Conservation (phyloP, 1,140 invertebrate species). For the Meloidogyne hapla region DNA sequence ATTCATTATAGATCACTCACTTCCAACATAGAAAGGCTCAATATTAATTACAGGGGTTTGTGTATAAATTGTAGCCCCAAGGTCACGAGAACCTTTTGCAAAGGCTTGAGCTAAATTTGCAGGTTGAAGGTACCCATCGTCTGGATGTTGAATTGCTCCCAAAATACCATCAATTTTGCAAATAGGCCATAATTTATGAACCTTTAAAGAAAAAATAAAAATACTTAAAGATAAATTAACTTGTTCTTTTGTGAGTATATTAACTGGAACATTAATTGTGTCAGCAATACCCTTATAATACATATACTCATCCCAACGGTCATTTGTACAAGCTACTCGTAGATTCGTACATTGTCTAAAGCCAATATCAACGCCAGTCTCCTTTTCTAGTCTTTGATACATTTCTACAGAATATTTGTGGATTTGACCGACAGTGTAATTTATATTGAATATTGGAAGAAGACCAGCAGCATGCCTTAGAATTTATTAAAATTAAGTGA, state of each 20-base stretch:
- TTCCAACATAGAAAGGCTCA: background rate
- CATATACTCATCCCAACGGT: slow-evolving; percentile 1
- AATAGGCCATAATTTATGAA: slow-evolving; percentile 1
- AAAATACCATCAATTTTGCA: background rate
- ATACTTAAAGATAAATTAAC: background rate
- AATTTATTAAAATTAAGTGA: background rate
- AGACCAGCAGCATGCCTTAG: slow-evolving; percentile 4
- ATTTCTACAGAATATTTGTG: slow-evolving; percentile 6
- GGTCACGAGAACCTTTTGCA: background rate
- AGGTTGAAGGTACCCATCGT: background rate
- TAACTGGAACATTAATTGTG: slow-evolving; percentile 2
- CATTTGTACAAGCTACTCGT: background rate
- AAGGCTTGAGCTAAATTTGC: background rate
- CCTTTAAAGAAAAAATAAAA: background rate
- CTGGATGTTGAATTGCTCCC: background rate
- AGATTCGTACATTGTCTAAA: background rate
- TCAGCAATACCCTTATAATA: background rate
- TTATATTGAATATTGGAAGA: background rate
- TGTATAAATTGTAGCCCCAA: slow-evolving; percentile 1
- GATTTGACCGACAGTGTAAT: background rate
- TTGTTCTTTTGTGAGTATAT: background rate
- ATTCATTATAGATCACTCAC: no score
- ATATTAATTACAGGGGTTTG: background rate
- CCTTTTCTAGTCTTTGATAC: background rate
- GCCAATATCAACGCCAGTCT: background rate